A percentile compares a stretch with the other conserved stretches of the same genome.
Evolutionary conservation across 2,113 vertebrate species (phyloP).

Genomic region (Mustela lutreola): DNA sequence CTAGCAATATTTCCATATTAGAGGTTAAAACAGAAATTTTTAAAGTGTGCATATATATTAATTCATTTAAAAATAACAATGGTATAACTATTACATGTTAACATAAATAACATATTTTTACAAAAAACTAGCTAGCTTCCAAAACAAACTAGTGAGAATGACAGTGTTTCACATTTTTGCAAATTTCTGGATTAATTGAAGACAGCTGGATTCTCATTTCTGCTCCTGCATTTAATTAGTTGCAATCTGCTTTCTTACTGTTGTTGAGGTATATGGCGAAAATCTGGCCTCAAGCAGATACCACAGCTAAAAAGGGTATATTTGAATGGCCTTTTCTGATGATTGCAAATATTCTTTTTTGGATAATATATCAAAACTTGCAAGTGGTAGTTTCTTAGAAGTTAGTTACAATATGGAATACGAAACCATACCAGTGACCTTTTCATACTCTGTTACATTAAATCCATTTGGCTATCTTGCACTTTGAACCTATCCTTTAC

Average conservation of each 20-base stretch:
- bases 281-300: constrained; percentile 7
- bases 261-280: background rate
- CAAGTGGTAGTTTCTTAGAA: background rate
- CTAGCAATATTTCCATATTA: constrained; percentile 10
- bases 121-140: constrained; percentile 47
- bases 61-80: constrained; percentile 58
- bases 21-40: constrained; percentile 16
- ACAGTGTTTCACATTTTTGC: constrained; percentile 51
- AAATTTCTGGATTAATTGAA: constrained; percentile 64
- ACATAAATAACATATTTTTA: constrained; percentile 5
- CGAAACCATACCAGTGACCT: background rate
- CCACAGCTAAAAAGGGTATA: background rate
- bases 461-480: background rate
- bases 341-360: background rate
- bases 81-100: constrained; percentile 20
- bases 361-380: background rate
- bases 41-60: background rate
- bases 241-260: constrained; percentile 7
- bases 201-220: constrained; percentile 56
- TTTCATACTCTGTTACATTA: background rate
- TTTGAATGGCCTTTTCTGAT: constrained; percentile 2
- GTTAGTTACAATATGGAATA: background rate
- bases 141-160: constrained; percentile 54
- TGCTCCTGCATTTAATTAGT: constrained; percentile 24
- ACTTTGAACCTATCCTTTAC: background rate